Base-by-base conservation (phyloP, 1,140 invertebrate species). In the Procambarus clarkii region DNA sequence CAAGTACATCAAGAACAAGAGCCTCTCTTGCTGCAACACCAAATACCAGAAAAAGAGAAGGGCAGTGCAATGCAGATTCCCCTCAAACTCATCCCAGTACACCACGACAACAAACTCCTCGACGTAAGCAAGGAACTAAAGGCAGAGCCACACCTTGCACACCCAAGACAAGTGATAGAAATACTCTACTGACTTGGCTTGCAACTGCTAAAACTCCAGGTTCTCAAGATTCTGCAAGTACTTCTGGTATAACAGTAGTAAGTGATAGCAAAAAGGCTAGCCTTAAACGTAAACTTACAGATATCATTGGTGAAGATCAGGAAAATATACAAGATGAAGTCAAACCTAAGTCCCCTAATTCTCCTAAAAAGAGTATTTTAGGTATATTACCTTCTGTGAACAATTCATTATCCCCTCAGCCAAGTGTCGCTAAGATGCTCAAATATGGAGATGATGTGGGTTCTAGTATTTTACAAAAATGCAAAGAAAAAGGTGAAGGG, bases 201-300 rank as follows among this genome's bases (percentile, higher is more conserved):
- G 79, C 88, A 18, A 76, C 24, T 13, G 88, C 84, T 18, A 92
- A 89, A 69, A 92, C 92, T 48, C 88, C 92, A 3, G 69, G 77
- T 11, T 44, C 92, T 24, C 58, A 71, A 24, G 69, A 77, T 13
- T 87, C 85, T 11, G 64, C 78, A 15, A 77, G 48, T 44, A 46
- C 54, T 18, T 45, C 82, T 11, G 78, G 54, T 13, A 3, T 46
- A 44, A 58, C 86, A 5, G 69, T 34, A 5, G 54, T 87, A 21
- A 92, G 88, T 60, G 92, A 86, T 13, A 87, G 76, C 64, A 91
- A 91, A 78, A 86, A 88, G 81, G 88, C 76, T 9, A 84, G 79
- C 48, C 84, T 91, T 5, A 92, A 92, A 76, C 88, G 92, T 18
- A 92, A 92, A 76, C 71, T 92, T 44, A 92, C 92, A 0, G 92